Evolutionary conservation across 2,888 invertebrate species (phyloP), one percentile per base, ranked within the genome.

Genomic region (Acleris sparsana): DNA sequence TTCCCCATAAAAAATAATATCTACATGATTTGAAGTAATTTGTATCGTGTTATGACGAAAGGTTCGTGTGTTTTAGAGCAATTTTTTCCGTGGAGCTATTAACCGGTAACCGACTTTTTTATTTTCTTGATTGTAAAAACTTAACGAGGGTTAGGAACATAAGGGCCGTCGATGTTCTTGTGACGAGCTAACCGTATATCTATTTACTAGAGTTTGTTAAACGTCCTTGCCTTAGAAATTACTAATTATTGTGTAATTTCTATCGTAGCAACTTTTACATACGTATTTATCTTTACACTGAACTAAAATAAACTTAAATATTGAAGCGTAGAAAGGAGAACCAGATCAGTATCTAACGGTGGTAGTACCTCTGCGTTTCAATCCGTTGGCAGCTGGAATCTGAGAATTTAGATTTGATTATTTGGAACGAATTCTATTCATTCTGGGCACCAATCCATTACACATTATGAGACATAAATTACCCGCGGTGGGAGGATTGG

Each of bases 1-100:
- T 78, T 75, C 74, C 70, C 67, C 72, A 79, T 86, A 89, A 89
- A 91, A 89, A 89, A 86, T 86, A 83, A 86, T 88, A 88, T 86
- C 87, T 85, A 91, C 86, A 88, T 86, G 84, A 89, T 90, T 88
- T 85, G 84, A 86, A 80, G 88, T 88, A 92, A 90, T 90, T 90
- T 90, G 85, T 87, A 82, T 73, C 78, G 78, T 77, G 85, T 87
- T 88, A 87, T 86, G 87, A 87, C 83, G 87, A 86, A 85, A 88
- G 85, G 83, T 85, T 82, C 85, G 85, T 89, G 85, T 88, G 86
- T 84, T 88, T 88, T 83, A 84, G 83, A 86, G 81, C 83, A 86
- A 84, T 87, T 89, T 87, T 82, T 84, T 78, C 70, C 69, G 74
- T 77, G 73, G 84, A 84, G 84, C 86, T 89, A 88, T 89, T 89